Evolutionary conservation across 1,140 invertebrate genomes (phyloP), one percentile per base, ranked within the genome.

Genomic region (Daktulosphaira vitifoliae): DNA sequence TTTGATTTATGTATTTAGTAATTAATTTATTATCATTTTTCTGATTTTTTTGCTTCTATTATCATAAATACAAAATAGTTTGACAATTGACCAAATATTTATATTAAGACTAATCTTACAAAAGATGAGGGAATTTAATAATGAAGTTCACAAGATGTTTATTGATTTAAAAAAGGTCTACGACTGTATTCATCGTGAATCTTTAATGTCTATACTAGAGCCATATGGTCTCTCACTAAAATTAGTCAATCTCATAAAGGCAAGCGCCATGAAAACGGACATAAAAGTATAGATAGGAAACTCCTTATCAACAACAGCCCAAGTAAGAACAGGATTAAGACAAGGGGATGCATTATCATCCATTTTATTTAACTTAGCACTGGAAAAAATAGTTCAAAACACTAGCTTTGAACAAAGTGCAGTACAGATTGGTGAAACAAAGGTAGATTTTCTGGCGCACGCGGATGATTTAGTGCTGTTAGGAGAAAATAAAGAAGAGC

Each of bases 331-430:
- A 29, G 54, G 66, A 23, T 6, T 56, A 25, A 65, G 26, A 33
- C 23, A 65, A 68, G 64, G 51, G 9, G 64, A n/a, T 49, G n/a
- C 49, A 7, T 18, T 53, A 22, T 54, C 39, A 18, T 49, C 56
- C 6, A 13, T 51, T 44, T 49, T 37, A 3, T 66, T 68, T 37
- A 66, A 68, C 29, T 23, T 56, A 23, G 37, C 38, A 15, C 22
- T 66, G 15, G 66, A 65, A 26, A 56, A 65, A 73, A 76, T 38
- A 38, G 13, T 56, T 37, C 7, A 44, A 42, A 53, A 18, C n/a
- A 22, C 25, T 6, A 50, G 18, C n/a, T 33, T 18, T 33, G 20
- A 38, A 44, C 22, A 16, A 23, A 33, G 25, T 42, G 51, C 51
- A n/a, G 51, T 66, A 20, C 26, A 26, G 18, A 44, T 66, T 15